Evolutionary conservation across 1,140 invertebrate species (phyloP).

Genomic region (Rhizoglyphus robini): DNA sequence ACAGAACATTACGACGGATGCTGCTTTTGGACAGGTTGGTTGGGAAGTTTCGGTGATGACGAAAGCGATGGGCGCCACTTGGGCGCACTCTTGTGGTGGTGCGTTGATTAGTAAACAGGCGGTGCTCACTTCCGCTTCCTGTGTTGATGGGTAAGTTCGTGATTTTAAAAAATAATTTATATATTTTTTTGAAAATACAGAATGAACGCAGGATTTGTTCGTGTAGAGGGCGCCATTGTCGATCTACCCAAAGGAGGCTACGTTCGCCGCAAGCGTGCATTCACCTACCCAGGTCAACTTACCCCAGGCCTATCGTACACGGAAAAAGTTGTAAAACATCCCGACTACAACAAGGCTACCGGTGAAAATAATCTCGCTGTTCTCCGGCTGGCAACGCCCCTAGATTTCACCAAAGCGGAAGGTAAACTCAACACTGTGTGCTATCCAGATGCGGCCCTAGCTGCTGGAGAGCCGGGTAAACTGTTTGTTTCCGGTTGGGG

Average conservation of each 20-base stretch:
- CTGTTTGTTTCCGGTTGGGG: constrained; percentile 16
- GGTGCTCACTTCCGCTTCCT: constrained; percentile 5
- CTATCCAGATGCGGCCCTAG: background rate
- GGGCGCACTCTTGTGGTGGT: constrained; percentile 14
- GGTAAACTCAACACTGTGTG: constrained; percentile 10
- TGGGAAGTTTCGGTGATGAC: constrained; percentile 14
- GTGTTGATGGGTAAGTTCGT: constrained; percentile 9
- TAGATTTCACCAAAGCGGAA: constrained; percentile 13
- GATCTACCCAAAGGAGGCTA: constrained; percentile 18
- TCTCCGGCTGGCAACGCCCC: background rate
- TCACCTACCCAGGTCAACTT: constrained; percentile 3
- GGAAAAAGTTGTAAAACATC: background rate
- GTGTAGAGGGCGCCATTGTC: constrained; percentile 1
- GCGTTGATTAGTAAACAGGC: background rate
- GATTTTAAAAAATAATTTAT: background rate
- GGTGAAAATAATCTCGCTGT: constrained; percentile 6
- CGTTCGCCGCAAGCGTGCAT: background rate
- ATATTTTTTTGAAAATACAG: background rate
- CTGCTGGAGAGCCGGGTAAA: background rate
- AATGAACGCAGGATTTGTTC: background rate
- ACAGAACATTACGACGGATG: background rate
- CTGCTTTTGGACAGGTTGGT: background rate
- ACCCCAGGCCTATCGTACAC: background rate
- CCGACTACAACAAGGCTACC: constrained; percentile 10
- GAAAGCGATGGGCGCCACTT: constrained; percentile 5